Evolutionary conservation across 2,888 invertebrate species (phyloP).

Genomic region (Caenorhabditis afra): DNA sequence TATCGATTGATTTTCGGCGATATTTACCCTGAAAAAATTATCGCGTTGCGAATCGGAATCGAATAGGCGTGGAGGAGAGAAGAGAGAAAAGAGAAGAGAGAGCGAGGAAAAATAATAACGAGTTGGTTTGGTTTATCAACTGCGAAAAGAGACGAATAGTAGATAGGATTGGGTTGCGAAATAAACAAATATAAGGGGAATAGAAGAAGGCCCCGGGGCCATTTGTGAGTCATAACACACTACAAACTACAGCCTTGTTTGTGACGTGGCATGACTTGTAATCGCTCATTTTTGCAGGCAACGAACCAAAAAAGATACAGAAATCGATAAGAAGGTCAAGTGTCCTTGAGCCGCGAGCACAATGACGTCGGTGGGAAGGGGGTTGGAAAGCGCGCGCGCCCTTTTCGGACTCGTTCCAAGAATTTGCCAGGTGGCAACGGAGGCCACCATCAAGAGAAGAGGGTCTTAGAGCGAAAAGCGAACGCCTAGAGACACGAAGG

Average conservation of each 20-base stretch:
- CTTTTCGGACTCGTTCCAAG: neutral
- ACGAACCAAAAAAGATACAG: too few relatives aligned
- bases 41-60: neutral
- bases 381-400: neutral
- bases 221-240: neutral
- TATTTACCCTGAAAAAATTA: conserved; percentile 16
- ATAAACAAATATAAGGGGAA: conserved; percentile 6
- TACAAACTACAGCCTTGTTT: neutral
- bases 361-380: too few relatives aligned
- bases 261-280: too few relatives aligned
- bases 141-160: neutral
- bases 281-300: too few relatives aligned
- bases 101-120: neutral
- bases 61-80: neutral
- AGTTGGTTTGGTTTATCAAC: neutral
- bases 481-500: neutral
- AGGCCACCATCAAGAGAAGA: too few relatives aligned
- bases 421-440: neutral
- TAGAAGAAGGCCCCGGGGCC: too few relatives aligned
- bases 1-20: neutral
- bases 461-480: neutral
- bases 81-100: neutral
- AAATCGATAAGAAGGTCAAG: too few relatives aligned
- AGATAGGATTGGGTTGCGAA: conserved; percentile 9
- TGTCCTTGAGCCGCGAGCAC: too few relatives aligned